These are phyloP conservation scores for Alectoris magna DNA, from an alignment of 2,797 vertebrate genomes.

Conservation along the genomic window DNA sequence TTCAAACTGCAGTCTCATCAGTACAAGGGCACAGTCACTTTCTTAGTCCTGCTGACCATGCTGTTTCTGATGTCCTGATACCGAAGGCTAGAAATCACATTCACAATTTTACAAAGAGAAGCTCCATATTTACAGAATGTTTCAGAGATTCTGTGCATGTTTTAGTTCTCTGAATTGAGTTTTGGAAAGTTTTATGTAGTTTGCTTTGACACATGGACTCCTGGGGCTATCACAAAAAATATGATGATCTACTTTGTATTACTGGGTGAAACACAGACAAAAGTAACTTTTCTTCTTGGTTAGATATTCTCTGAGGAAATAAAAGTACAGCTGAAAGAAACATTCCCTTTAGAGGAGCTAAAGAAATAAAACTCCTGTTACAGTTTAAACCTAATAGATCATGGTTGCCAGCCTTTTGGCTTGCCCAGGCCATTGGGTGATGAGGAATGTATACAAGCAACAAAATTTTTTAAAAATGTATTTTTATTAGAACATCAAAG, in stretches of 20 bases:
- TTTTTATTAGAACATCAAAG: neutral
- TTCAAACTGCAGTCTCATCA: neutral
- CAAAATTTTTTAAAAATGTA: neutral
- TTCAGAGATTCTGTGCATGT: neutral
- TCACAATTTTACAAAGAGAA: neutral
- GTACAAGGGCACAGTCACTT: neutral
- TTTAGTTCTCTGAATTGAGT: neutral
- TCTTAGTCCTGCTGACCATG: neutral
- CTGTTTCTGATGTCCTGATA: neutral
- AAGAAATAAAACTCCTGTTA: neutral
- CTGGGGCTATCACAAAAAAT: neutral
- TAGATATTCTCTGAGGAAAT: neutral
- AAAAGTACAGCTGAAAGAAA: neutral
- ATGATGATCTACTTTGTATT: rapidly evolving
- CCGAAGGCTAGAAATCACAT: neutral
- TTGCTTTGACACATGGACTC: neutral
- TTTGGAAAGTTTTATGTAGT: neutral
- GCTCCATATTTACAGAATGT: neutral
- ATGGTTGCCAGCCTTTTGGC: neutral
- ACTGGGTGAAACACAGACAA: neutral
- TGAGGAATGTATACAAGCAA: neutral
- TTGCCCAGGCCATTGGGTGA: neutral
- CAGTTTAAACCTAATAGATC: neutral
- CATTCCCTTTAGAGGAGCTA: neutral
- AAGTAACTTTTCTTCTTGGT: neutral